Evolutionary conservation across 2,888 invertebrate genomes (phyloP).

Genomic region (Drosophila stalkeri): DNA sequence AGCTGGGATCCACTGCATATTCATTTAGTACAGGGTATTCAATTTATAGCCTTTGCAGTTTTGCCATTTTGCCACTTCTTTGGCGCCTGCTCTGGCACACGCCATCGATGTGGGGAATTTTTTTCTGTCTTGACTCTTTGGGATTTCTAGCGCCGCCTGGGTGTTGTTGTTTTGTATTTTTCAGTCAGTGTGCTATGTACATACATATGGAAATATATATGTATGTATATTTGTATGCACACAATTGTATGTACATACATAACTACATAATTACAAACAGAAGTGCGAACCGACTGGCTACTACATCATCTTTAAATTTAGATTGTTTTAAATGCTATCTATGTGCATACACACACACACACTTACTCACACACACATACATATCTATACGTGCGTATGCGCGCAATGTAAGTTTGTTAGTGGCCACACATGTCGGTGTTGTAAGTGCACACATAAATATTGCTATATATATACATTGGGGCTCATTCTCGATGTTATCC

Average conservation of each 20-base stretch:
- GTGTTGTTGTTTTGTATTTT: slow-evolving; percentile 48
- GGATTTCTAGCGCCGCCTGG: slow-evolving; percentile 57
- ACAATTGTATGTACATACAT: slow-evolving; percentile 17
- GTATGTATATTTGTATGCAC: background rate
- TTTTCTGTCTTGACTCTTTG: slow-evolving; percentile 37
- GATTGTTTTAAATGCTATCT: slow-evolving; percentile 73
- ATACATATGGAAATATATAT: slow-evolving; percentile 1
- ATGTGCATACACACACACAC: slow-evolving; percentile 33
- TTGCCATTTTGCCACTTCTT: slow-evolving; percentile 19
- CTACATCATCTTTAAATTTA: slow-evolving; percentile 79
- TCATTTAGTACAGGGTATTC: background rate
- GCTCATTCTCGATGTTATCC: background rate
- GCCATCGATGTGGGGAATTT: slow-evolving; percentile 36
- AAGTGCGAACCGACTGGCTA: slow-evolving; percentile 64
- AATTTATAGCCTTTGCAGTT: slow-evolving; percentile 1
- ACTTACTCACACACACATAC: background rate
- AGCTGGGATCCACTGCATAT: background rate
- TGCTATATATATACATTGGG: too few relatives aligned
- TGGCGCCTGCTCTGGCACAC: slow-evolving; percentile 48
- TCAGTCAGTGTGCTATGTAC: slow-evolving; percentile 19
- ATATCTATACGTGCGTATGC: slow-evolving; percentile 30
- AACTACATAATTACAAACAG: slow-evolving; percentile 42
- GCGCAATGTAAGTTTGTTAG: slow-evolving; percentile 39
- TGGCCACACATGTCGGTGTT: slow-evolving; percentile 56
- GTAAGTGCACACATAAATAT: slow-evolving; percentile 1